A percentile compares a stretch with the other conserved stretches of the same genome.
phyloP scores from a whole-genome alignment of 2,797 vertebrate species.

The Clarias platycephalus region DNA sequence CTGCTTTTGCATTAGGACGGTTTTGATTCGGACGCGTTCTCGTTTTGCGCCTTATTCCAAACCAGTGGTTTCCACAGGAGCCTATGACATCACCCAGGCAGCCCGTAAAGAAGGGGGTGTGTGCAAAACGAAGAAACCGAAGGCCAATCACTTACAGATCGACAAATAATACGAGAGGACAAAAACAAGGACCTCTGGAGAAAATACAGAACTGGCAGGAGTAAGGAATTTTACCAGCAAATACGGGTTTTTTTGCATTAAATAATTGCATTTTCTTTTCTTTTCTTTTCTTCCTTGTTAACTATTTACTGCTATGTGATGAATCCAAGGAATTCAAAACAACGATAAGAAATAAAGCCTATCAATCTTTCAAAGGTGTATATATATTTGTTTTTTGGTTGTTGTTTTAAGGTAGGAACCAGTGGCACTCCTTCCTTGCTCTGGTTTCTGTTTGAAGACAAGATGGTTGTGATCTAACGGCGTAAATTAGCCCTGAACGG shows the following conservation, averaged over 20 bases:
- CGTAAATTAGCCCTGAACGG: slow-evolving; percentile 16
- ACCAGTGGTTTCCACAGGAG: slow-evolving; percentile 51
- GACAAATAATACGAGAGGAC: neutral
- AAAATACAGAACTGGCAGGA: neutral
- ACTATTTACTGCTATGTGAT: neutral
- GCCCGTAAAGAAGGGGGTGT: slow-evolving; percentile 51
- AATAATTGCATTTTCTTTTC: too few relatives aligned
- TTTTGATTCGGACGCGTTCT: slow-evolving; percentile 30
- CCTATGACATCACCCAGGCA: slow-evolving; percentile 53
- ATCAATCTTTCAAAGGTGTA: neutral
- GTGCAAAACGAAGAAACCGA: slow-evolving; percentile 29
- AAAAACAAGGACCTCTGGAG: neutral
- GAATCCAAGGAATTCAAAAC: neutral
- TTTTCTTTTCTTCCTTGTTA: too few relatives aligned
- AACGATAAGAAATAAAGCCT: neutral
- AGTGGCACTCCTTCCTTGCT: neutral
- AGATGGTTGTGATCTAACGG: neutral
- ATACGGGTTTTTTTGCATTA: neutral
- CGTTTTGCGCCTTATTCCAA: slow-evolving; percentile 40
- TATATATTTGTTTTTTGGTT: neutral
- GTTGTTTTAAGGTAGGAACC: neutral
- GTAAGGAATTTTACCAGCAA: neutral
- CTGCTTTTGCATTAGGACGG: neutral
- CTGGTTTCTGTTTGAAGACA: neutral
- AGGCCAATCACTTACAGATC: slow-evolving; percentile 25